Base-by-base conservation (phyloP, 2,888 invertebrate species). In the Agrilus biguttatus region DNA sequence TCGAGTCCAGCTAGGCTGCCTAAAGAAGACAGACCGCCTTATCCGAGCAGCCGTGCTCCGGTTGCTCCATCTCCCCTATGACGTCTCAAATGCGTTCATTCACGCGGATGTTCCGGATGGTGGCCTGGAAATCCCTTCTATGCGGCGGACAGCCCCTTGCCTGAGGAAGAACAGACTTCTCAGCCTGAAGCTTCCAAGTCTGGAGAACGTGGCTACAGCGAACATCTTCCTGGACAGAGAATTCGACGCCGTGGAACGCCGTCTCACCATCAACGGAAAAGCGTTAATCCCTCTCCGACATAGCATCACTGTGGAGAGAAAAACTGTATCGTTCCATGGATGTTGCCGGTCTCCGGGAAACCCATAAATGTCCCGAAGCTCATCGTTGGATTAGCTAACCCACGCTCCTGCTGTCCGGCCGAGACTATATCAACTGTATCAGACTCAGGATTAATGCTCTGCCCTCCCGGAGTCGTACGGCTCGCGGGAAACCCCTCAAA, bases 341-440 rank as follows among this genome's bases (percentile, higher is more conserved):
- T 43, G 52, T 54, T 1, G 1, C 14, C 0, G 55, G 50, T 10
- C 37, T 55, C 19, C 14, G 43, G n/a, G 50, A 55, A 28, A 33
- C 42, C 21, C 2, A 10, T 0, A 41, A 35, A 1, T 17, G 14
- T 12, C 8, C 40, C 1, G 33, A 41, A 0, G 45, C 46, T 1
- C 40, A 42, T 2, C 13, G 40, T 10, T 54, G 52, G 52, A 40
- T 54, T 4, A 45, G 36, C 1, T 23, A 7, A 8, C 3, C 23
- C 23, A 23, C 14, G 39, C 44, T 44, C 23, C 47, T 48, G 33
- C 43, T 62, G 0, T 46, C 55, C 0, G 60, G 60, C 2, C 47
- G 53, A 6, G 63, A 62, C 43, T 65, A 44, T 44, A 47, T 62
- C 23, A 54, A 61, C 33, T 53, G 51, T 14, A 45, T 51, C 14